Conservation (phyloP, 2,888 invertebrate genomes). For the Melinaea marsaeus region DNA sequence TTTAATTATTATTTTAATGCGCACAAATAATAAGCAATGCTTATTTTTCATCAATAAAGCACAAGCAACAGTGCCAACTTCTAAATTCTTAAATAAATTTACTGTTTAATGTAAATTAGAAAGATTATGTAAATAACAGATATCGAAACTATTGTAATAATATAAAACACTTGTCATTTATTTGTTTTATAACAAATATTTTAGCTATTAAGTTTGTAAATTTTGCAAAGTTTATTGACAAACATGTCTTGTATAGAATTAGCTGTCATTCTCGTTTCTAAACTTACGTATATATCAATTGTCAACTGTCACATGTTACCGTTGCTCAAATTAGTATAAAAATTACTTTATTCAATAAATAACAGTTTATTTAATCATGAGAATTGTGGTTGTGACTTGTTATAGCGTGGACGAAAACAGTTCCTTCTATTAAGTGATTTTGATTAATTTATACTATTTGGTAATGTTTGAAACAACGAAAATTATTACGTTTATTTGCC, state of each 20-base stretch:
- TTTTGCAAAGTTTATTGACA: neutral
- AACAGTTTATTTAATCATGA: constrained; percentile 42
- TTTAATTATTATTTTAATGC: constrained; percentile 16
- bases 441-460: constrained; percentile 37
- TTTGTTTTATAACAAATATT: constrained; percentile 2
- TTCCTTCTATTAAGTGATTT: constrained; percentile 63
- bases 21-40: constrained; percentile 20
- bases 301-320: constrained; percentile 18
- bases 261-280: constrained; percentile 6
- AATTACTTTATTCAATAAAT: constrained; percentile 44
- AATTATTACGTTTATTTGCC: constrained; percentile 9
- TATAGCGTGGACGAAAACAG: constrained; percentile 53
- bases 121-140: constrained; percentile 1
- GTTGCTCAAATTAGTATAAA: constrained; percentile 67
- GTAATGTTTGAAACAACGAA: constrained; percentile 32
- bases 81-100: constrained; percentile 5
- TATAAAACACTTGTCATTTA: neutral
- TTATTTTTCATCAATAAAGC: constrained; percentile 4
- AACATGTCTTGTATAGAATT: neutral
- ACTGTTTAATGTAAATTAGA: neutral
- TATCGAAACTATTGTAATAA: neutral
- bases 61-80: constrained; percentile 14
- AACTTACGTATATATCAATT: neutral
- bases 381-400: constrained; percentile 71
- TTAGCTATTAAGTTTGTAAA: neutral